Percentiles rank a stretch among this genome's conserved stretches.
These are phyloP conservation scores for Drosophila obscura DNA, from an alignment of 1,140 invertebrate genomes.

Conservation along the genomic window DNA sequence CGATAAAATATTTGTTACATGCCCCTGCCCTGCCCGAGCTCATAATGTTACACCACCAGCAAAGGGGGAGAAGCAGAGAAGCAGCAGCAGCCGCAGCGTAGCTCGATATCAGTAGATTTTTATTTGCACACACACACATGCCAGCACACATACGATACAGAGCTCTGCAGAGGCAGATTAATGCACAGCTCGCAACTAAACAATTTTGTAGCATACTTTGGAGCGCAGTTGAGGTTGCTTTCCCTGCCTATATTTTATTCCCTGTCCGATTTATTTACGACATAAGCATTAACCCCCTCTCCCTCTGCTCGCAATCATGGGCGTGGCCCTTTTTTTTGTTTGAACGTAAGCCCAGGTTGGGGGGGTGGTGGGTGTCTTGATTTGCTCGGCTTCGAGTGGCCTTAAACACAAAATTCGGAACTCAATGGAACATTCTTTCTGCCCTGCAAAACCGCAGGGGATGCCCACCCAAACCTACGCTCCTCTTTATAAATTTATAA, in stretches of 20 bases:
- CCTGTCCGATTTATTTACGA: slow-evolving; percentile 47
- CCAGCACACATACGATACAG: slow-evolving; percentile 4
- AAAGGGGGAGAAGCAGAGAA: neutral
- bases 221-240: slow-evolving; percentile 31
- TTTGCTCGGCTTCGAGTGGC: slow-evolving; percentile 60
- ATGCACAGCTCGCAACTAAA: slow-evolving; percentile 29
- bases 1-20: slow-evolving; percentile 68
- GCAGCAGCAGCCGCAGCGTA: neutral
- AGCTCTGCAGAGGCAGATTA: slow-evolving; percentile 8
- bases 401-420: slow-evolving; percentile 54
- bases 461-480: slow-evolving; percentile 10
- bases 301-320: slow-evolving; percentile 9
- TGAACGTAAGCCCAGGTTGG: too few species aligned
- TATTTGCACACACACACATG: slow-evolving; percentile 28
- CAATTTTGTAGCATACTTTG: slow-evolving; percentile 69
- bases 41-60: slow-evolving; percentile 65
- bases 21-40: slow-evolving; percentile 33
- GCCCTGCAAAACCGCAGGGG: slow-evolving; percentile 26
- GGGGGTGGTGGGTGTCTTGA: slow-evolving; percentile 19
- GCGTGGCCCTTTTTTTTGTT: slow-evolving; percentile 17
- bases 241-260: slow-evolving; percentile 11
- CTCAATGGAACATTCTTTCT: slow-evolving; percentile 51
- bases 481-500: slow-evolving; percentile 39
- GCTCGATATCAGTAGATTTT: slow-evolving; percentile 72
- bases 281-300: slow-evolving; percentile 44